Conservation (phyloP, 2,797 vertebrate species). For the Prunella strophiata region DNA sequence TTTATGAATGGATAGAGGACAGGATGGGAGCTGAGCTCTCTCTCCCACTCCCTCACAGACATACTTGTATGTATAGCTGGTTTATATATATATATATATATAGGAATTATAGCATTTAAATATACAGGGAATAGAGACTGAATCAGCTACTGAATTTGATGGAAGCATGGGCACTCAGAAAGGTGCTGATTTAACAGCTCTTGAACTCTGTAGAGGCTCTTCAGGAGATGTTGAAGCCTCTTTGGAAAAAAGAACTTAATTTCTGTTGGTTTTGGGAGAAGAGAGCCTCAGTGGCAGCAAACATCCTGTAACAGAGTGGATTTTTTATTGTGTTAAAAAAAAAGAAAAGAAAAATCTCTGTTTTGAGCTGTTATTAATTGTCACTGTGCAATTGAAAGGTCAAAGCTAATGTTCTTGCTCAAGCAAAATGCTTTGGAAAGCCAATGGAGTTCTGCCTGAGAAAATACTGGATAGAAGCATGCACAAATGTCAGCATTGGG, state of each 20-base stretch:
- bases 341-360: not conserved
- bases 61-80: not conserved
- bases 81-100: not conserved
- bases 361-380: slow-evolving; percentile 58
- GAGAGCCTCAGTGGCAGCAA: slow-evolving; percentile 16
- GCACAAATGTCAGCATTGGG: slow-evolving; percentile 56
- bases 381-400: slow-evolving; percentile 61
- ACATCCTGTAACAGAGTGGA: not conserved
- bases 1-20: not conserved
- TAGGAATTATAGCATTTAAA: not conserved
- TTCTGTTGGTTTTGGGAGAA: slow-evolving; percentile 48
- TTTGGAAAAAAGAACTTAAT: not conserved
- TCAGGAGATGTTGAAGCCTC: not conserved
- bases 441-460: slow-evolving; percentile 65
- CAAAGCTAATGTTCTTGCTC: slow-evolving; percentile 51
- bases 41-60: not conserved
- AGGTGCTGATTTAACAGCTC: slow-evolving; percentile 37
- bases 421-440: slow-evolving; percentile 40
- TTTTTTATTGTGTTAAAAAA: slow-evolving; percentile 33
- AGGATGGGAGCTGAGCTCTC: not conserved
- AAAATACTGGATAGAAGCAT: slow-evolving; percentile 53
- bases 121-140: not conserved
- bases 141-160: not conserved
- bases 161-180: not conserved
- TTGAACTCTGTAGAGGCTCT: not conserved